Conservation (phyloP, 1,140 invertebrate genomes). For the Cataglyphis hispanica region DNA sequence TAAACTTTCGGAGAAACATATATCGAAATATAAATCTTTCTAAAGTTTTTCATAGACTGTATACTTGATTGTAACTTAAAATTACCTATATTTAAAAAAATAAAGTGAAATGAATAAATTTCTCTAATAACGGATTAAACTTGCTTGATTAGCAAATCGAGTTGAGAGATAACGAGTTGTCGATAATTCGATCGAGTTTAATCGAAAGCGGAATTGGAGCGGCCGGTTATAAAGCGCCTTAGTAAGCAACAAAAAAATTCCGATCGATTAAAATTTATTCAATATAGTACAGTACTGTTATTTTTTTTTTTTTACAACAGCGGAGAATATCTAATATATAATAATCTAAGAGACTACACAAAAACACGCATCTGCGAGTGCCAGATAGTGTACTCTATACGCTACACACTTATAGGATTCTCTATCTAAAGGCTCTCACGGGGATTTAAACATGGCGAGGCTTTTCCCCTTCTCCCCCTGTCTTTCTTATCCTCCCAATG, state of each 20-base stretch:
- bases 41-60: conserved; percentile 1
- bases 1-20: not conserved
- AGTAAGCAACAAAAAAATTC: conserved; percentile 44
- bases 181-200: conserved; percentile 16
- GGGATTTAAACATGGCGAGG: conserved; percentile 66
- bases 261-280: conserved; percentile 50
- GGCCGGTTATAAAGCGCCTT: not conserved
- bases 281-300: conserved; percentile 27
- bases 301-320: conserved; percentile 8
- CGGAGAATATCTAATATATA: conserved; percentile 55
- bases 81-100: not conserved
- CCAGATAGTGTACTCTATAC: conserved; percentile 65
- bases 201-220: conserved; percentile 29
- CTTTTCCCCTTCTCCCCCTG: conserved; percentile 19
- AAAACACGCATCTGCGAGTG: conserved; percentile 64
- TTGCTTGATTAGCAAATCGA: not conserved
- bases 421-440: conserved; percentile 73
- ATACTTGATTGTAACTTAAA: not conserved
- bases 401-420: conserved; percentile 72
- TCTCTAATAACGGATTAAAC: not conserved
- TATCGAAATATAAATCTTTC: not conserved
- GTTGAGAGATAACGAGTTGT: not conserved
- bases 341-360: conserved; percentile 63
- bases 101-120: not conserved
- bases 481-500: conserved; percentile 24